These are phyloP conservation scores for Cygnus olor DNA, from an alignment of 2,797 vertebrate species.

Conservation along the genomic window DNA sequence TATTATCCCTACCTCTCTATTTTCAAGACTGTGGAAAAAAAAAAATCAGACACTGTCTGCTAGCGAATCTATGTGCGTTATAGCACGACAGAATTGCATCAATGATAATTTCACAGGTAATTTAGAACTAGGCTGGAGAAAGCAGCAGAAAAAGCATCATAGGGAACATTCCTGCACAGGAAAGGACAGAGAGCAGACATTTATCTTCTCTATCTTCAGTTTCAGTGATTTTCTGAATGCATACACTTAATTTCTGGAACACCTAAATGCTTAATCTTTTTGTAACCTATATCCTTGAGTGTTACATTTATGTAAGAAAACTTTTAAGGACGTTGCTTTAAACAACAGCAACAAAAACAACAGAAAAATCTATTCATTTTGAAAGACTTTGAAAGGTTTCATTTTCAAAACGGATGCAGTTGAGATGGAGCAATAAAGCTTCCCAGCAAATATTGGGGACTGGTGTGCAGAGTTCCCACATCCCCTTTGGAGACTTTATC, in stretches of 20 bases:
- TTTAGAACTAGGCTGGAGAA: constrained; percentile 24
- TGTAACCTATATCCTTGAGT: not conserved
- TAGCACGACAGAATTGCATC: not conserved
- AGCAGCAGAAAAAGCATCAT: not conserved
- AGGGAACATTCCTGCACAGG: not conserved
- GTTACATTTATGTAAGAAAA: not conserved
- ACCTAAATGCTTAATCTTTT: not conserved
- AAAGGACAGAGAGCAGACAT: not conserved
- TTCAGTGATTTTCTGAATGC: not conserved
- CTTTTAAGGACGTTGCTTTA: not conserved
- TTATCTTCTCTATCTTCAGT: not conserved
- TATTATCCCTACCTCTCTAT: not conserved
- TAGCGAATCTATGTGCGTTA: not conserved
- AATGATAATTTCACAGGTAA: constrained; percentile 47
- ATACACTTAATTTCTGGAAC: not conserved
- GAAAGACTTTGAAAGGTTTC: not conserved
- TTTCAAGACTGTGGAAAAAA: not conserved
- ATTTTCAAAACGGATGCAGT: constrained; percentile 3
- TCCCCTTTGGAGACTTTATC: constrained; percentile 59
- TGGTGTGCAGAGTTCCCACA: not conserved
- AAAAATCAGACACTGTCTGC: not conserved
- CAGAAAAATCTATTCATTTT: not conserved
- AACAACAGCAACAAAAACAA: not conserved
- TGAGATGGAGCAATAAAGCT: constrained; percentile 15
- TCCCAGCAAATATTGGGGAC: constrained; percentile 51